Evolutionary conservation across 2,113 vertebrate genomes (phyloP).

Genomic region (Anolis carolinensis): DNA sequence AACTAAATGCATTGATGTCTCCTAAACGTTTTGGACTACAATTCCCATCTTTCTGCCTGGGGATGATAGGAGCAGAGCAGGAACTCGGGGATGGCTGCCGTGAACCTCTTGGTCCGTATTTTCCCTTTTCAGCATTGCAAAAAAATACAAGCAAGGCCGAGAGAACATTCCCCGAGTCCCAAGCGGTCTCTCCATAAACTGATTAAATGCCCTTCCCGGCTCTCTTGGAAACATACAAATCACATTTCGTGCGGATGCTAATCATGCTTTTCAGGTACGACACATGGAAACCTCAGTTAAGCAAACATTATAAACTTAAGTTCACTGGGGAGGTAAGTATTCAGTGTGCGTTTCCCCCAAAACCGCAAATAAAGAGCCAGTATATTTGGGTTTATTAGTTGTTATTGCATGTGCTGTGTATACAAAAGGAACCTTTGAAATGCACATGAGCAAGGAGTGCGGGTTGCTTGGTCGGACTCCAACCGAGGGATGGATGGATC

Average conservation of each 20-base stretch:
- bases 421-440: conserved; percentile 70
- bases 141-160: conserved; percentile 33
- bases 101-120: not conserved
- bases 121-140: conserved; percentile 35
- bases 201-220: conserved; percentile 53
- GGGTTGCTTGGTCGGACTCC: conserved; percentile 16
- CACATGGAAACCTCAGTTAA: conserved; percentile 61
- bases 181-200: conserved; percentile 41
- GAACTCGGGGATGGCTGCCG: not conserved
- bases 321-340: conserved; percentile 68
- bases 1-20: too few relatives aligned
- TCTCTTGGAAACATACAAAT: conserved; percentile 55
- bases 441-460: conserved; percentile 41
- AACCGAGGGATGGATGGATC: not conserved
- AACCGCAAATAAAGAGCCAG: conserved; percentile 65
- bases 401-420: conserved; percentile 56
- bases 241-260: conserved; percentile 40
- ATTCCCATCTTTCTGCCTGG: too few relatives aligned
- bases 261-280: conserved; percentile 61
- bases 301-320: conserved; percentile 62
- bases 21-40: too few relatives aligned
- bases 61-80: not conserved
- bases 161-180: conserved; percentile 42
- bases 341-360: not conserved
- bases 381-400: conserved; percentile 68